These are phyloP conservation scores for Parascotia fuliginaria DNA, from an alignment of 2,888 invertebrate genomes.

Conservation along the genomic window DNA sequence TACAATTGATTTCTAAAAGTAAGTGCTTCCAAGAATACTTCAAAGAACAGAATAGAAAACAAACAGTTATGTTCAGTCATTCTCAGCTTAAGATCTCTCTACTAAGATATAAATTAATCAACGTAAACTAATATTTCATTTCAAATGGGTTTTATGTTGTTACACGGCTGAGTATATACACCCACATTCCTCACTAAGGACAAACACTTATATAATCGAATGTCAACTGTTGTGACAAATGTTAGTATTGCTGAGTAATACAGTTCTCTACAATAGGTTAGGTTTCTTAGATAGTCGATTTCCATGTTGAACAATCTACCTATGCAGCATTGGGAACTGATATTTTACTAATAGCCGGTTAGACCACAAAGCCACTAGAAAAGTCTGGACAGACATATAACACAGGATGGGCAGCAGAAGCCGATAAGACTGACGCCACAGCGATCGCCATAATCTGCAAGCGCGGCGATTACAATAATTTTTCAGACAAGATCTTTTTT, in stretches of 20 bases:
- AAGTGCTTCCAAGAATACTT: neutral
- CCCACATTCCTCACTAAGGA: neutral
- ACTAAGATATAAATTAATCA: conserved; percentile 1
- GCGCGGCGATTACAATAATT: too few species aligned
- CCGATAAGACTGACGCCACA: too few species aligned
- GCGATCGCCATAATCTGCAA: too few species aligned
- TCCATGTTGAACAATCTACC: neutral
- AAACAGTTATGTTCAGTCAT: neutral
- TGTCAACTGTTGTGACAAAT: conserved; percentile 20
- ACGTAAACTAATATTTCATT: conserved; percentile 1
- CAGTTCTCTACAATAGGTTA: neutral
- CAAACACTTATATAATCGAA: conserved; percentile 17
- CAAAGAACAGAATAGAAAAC: neutral
- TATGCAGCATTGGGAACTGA: too few species aligned
- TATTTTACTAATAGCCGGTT: too few species aligned
- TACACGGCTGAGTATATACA: neutral
- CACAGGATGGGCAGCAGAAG: too few species aligned
- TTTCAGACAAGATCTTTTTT: too few species aligned
- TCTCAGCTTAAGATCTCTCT: neutral
- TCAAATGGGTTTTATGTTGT: conserved; percentile 2
- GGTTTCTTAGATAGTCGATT: neutral
- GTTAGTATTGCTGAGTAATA: neutral
- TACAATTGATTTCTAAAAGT: neutral
- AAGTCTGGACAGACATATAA: too few species aligned
- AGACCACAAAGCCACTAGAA: too few species aligned